Base-by-base conservation (phyloP, 1,140 invertebrate genomes). In the Leptinotarsa texana region DNA sequence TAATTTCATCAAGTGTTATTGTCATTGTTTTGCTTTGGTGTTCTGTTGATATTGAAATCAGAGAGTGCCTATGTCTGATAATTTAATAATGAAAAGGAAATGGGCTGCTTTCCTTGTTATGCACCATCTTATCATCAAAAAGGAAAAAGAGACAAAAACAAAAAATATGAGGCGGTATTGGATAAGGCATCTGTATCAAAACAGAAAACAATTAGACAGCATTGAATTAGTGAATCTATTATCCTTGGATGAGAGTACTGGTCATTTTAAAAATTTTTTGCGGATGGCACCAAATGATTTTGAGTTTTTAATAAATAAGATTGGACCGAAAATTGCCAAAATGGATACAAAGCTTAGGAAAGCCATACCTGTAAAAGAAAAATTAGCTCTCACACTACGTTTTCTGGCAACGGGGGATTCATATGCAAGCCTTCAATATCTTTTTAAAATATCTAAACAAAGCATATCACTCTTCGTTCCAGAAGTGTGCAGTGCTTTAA, bases 361-460 rank as follows among this genome's bases (percentile, higher is more conserved):
- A 72, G 76, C 81, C 33, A 80, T 83, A 33, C 63, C 77, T 47
- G 27, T 71, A 15, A 61, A 77, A 80, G 78, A 77, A 61, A 76
- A 76, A 73, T 77, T 82, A 24, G 80, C 79, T 62, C 61, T 82
- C 57, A 82, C 80, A 22, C 70, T 81, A 65, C 63, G 82, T 49
- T 82, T 77, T 75, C 72, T 81, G 47, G 81, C 81, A 13, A 80
- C 75, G 27, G 80, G 80, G 47, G 78, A 82, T 68, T 76, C 74
- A n/a, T 81, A 74, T 66, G 22, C 49, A 27, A 81, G 78, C 73
- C 63, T 81, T 17, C 47, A 67, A 61, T 80, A 78, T 47, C 27
- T 80, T 24, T 79, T 79, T 73, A 76, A 76, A 79, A 76, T 80
- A 42, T 80, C 79, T 48, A 77, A 78, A 68, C 75, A 78, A 73